Conservation (phyloP, 2,797 vertebrate genomes). For the Menidia menidia region DNA sequence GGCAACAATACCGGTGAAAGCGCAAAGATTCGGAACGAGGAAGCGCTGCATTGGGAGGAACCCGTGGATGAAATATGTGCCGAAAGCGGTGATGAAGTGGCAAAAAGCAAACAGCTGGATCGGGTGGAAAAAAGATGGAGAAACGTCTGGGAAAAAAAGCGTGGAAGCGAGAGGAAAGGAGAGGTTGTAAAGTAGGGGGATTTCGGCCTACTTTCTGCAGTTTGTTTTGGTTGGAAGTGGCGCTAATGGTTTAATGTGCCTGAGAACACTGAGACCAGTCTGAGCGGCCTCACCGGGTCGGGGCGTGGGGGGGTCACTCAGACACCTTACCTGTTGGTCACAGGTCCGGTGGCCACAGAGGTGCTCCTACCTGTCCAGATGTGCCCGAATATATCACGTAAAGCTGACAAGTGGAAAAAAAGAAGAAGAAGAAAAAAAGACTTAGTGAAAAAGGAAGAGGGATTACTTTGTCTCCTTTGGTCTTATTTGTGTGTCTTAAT, state of each 20-base stretch:
- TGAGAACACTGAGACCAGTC: slow-evolving; percentile 56
- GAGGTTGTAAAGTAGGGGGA: slow-evolving; percentile 24
- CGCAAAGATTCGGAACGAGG: background rate
- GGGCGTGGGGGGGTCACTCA: slow-evolving; percentile 39
- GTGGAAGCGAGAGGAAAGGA: background rate
- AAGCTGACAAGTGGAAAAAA: slow-evolving; percentile 27
- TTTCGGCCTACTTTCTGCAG: slow-evolving; percentile 40
- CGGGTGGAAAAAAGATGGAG: slow-evolving; percentile 19
- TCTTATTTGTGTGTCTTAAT: slow-evolving; percentile 77
- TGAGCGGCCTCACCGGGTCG: slow-evolving; percentile 38
- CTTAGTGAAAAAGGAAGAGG: slow-evolving; percentile 16
- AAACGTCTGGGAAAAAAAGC: slow-evolving; percentile 4
- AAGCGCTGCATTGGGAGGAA: background rate
- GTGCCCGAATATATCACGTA: slow-evolving; percentile 34
- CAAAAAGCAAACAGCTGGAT: slow-evolving; percentile 15
- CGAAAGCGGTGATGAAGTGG: slow-evolving; percentile 9
- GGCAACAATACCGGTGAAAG: background rate
- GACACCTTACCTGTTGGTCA: slow-evolving; percentile 41
- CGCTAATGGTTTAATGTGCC: slow-evolving; percentile 69
- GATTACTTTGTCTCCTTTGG: slow-evolving; percentile 61
- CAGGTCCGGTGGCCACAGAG: slow-evolving; percentile 19
- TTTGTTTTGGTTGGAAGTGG: slow-evolving; percentile 61
- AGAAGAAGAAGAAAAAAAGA: background rate
- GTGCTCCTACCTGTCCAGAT: slow-evolving; percentile 46
- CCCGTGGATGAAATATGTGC: slow-evolving; percentile 6